Conservation (phyloP, 2,797 vertebrate genomes). For the Artibeus jamaicensis region DNA sequence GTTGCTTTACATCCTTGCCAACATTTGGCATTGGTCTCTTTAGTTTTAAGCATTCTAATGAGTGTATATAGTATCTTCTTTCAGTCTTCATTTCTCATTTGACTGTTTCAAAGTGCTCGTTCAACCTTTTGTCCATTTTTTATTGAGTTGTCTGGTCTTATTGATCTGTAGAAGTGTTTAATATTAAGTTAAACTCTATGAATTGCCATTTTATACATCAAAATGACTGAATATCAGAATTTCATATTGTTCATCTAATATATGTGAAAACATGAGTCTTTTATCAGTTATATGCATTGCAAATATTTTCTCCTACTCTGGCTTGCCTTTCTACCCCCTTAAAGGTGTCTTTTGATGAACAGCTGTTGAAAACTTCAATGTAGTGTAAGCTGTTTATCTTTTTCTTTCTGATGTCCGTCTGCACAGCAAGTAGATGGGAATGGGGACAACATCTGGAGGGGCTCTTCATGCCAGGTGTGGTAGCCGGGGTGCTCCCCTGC, state of each 20-base stretch:
- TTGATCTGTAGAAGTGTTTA: not conserved
- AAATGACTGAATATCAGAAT: not conserved
- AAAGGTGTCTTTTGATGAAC: not conserved
- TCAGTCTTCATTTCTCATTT: not conserved
- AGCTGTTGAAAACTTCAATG: not conserved
- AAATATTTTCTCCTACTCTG: not conserved
- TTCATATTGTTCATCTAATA: not conserved
- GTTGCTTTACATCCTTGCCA: not conserved
- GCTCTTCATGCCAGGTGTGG: not conserved
- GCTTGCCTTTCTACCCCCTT: not conserved
- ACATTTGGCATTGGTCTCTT: not conserved
- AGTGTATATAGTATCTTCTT: not conserved
- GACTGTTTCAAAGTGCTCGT: not conserved
- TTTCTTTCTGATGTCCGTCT: slow-evolving; percentile 15
- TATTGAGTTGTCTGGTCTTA: not conserved
- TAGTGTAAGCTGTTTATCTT: not conserved
- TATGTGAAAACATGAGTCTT: not conserved
- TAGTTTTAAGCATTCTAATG: not conserved
- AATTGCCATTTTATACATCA: not conserved
- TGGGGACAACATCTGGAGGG: too few species aligned
- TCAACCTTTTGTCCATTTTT: not conserved
- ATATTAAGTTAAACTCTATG: not conserved
- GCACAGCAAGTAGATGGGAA: not conserved
- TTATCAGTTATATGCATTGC: not conserved
- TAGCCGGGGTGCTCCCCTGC: not conserved